These are phyloP conservation scores for Leptocoma aspasia DNA, from an alignment of 2,113 vertebrate species.

Conservation along the genomic window DNA sequence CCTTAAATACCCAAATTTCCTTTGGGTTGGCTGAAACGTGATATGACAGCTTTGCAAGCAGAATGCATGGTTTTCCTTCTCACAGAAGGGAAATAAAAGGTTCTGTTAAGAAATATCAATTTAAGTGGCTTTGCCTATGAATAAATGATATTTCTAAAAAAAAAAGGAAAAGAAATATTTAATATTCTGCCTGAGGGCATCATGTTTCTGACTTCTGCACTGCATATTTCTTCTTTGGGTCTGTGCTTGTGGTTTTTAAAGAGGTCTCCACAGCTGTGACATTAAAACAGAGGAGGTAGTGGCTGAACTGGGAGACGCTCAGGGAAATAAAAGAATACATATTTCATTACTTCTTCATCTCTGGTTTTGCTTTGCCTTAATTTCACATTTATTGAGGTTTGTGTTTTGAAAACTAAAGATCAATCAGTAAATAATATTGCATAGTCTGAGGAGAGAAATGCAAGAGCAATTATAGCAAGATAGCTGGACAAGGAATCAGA, in stretches of 20 bases:
- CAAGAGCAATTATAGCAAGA: not conserved
- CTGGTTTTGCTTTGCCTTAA: not conserved
- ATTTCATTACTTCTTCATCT: not conserved
- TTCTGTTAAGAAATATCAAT: not conserved
- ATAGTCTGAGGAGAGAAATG: not conserved
- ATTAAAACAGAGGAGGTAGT: not conserved
- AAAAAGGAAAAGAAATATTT: not conserved
- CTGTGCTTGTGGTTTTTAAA: not conserved
- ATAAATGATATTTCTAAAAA: not conserved
- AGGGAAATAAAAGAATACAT: not conserved
- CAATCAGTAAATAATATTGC: not conserved
- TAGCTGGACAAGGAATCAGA: not conserved
- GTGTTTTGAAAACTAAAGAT: not conserved
- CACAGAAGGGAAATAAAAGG: not conserved
- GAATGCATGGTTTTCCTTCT: not conserved
- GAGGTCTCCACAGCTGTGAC: not conserved
- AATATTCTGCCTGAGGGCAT: not conserved
- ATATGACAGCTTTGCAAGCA: not conserved
- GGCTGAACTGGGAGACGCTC: not conserved
- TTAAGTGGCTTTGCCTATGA: not conserved
- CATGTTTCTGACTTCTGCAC: not conserved
- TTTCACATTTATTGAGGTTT: not conserved
- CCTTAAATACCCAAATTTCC: not conserved
- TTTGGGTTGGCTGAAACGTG: not conserved
- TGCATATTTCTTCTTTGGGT: not conserved